Base-by-base conservation (phyloP, 2,888 invertebrate genomes). In the Gortyna flavago region DNA sequence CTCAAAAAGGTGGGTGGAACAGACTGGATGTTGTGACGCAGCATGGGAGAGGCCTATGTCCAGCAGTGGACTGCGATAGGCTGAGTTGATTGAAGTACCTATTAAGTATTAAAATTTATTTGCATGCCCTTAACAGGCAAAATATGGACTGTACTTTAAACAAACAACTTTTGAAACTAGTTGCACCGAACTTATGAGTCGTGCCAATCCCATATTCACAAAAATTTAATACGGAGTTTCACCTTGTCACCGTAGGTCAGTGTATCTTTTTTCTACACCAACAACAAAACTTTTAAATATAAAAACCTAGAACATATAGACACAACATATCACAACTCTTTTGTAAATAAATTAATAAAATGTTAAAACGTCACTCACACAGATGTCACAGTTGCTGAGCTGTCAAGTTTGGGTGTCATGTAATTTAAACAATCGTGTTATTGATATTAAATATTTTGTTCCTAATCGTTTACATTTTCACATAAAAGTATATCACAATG, bases 401-500 rank as follows among this genome's bases (percentile, higher is more conserved):
- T 89, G 89, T 90, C 91, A 89, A 81, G 77, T 90, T 90, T 90
- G 81, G 82, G 81, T 91, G 89, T 89, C 89, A 93, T 92, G 89
- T 90, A 87, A 89, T 82, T 77, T 73, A 74, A 85, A 79, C 54
- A 77, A 70, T 86, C 81, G 75, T 84, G 72, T 86, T 85, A 85
- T 85, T 88, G 78, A 44, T 88, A 88, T 85, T 86, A 72, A 66
- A 79, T 79, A 87, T 86, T 79, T 84, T 87, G 85, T 87, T 88
- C 81, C 72, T 85, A 88, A 76, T 83, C 70, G 66, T 85, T 87
- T 86, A 85, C 86, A 84, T 80, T 86, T 90, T 83, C 85, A 81
- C 83, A 83, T 79, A 87, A 87, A 77, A 82, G 54, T 83, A 71
- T 75, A 80, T 75, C 67, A 94, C 89, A 91, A 96, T 96, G 96